Evolutionary conservation across 2,113 vertebrate species (phyloP), one percentile per base, ranked within the genome.

Genomic region (Saguinus imperator): DNA sequence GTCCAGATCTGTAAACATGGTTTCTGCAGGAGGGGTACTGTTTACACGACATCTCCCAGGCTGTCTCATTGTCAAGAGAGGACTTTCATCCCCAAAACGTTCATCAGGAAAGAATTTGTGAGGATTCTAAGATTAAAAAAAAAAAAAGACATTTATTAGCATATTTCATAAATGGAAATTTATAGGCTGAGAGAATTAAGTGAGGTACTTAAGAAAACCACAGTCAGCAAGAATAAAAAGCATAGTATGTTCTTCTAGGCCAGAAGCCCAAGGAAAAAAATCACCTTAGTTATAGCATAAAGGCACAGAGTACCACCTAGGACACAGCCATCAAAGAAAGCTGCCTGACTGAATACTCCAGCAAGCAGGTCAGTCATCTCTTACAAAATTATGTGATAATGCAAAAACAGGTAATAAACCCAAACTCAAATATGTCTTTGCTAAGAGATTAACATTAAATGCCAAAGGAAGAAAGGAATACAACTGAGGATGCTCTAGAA

Each of bases 101-200:
- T 99, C 99, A 76, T 99, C 99, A 1, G 99, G 99, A 97, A 99
- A 99, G 98, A 99, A 99, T 97, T 99, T 99, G 98, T 99, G 99
- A 50, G 99, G 99, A 98, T 99, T 99, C 99, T 99, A 98, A 96
- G 35, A 84, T 93, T 52, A 18, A 14, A 25, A 25, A 88, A 57
- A 77, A 29, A 90, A 32, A 68, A 68, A 0, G 73, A 73, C 13
- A 55, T 23, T 17, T 83, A 52, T 89, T 79, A 85, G n/a, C 6
- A 32, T 73, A 25, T 4, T 73, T 95, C 70, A 75, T 3, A 3
- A 37, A 89, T 1, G 52, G 45, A 79, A 96, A 96, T 81, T 77
- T 92, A 87, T 5, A 92, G 40, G 77, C 32, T 40, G 79, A 93
- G 27, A 86, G 50, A 91, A 1, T 94, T 50, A 94, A 96, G 27